Evolutionary conservation across 2,888 invertebrate species (phyloP).

Genomic region (Stenodema calcarata): DNA sequence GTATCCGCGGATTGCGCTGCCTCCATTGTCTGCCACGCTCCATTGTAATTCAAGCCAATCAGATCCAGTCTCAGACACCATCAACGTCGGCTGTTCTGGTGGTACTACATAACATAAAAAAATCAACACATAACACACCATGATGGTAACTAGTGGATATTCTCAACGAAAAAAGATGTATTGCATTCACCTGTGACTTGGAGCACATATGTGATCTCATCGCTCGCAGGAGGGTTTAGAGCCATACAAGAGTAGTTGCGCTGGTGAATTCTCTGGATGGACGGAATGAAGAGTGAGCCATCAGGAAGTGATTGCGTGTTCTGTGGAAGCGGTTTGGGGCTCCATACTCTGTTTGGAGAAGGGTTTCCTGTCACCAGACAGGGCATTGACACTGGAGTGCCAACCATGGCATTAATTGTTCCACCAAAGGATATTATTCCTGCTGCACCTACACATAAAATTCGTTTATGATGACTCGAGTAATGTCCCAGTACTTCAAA

Average conservation of each 20-base stretch:
- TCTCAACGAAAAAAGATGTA: background rate
- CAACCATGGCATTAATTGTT: constrained; percentile 65
- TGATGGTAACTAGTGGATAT: background rate
- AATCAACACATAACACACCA: background rate
- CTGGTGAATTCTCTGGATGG: constrained; percentile 59
- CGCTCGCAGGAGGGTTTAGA: constrained; percentile 59
- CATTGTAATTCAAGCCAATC: constrained; percentile 60
- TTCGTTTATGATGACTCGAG: no score
- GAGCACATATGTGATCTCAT: constrained; percentile 60
- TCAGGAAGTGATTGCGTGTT: constrained; percentile 53
- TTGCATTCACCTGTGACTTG: constrained; percentile 59
- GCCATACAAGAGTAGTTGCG: constrained; percentile 61
- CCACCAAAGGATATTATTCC: constrained; percentile 68
- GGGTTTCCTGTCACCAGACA: constrained; percentile 67
- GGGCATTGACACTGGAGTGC: constrained; percentile 65
- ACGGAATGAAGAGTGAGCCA: constrained; percentile 56
- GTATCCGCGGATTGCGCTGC: constrained; percentile 60
- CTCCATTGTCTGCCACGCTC: constrained; percentile 60
- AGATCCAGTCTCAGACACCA: constrained; percentile 59
- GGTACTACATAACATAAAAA: constrained; percentile 57
- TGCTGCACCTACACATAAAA: constrained; percentile 60
- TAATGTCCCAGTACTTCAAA: no score
- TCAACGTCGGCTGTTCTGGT: constrained; percentile 60
- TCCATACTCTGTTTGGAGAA: constrained; percentile 58
- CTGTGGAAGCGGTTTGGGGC: constrained; percentile 54